Base-by-base conservation (phyloP, 2,113 vertebrate genomes). In the Ophiodon elongatus region DNA sequence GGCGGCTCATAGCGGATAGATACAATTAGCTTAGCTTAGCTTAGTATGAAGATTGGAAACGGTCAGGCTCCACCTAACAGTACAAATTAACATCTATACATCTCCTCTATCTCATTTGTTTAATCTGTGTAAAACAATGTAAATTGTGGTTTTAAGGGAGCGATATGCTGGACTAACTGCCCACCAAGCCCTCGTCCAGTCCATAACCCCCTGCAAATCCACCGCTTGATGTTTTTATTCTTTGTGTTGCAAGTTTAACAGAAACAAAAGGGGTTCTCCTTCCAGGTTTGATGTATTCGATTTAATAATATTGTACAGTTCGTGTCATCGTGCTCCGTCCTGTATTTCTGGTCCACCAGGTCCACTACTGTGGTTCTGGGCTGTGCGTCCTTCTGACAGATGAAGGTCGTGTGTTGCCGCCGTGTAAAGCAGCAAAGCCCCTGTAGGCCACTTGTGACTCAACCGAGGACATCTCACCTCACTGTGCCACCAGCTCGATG, bases 391-490 rank as follows among this genome's bases (percentile, higher is more conserved):
- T 65, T 72, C 19, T 37, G 9, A 79, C 50, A 45, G 45, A 76
- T 35, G 41, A 87, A 85, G 85, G 83, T 81, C 1, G 29, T 75
- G 7, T 68, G 37, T 39, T 85, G 72, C 75, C 7, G 45, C 83
- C 47, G 35, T 54, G 31, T 37, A 39, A 75, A 68, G 62, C 25
- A 66, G 69, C 29, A 66, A 73, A 73, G 31, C 25, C 66, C 41
- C 71, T 41, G 41, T 10, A 50, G 84, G 50, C 72, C 43, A 14
- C 47, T 73, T 75, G 29, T 91, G 70, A 79, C 45, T 81, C 29
- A 60, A 63, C 66, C 62, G 83, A 91, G 81, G 86, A 79, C 84
- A 56, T 52, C 14, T 76, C 37, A 37, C n/a, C 8, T 83, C 73
- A 39, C 15, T 45, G 68, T 74, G 83, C 65, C 75, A 77, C 14